Evolutionary conservation across 2,888 invertebrate genomes (phyloP).

Genomic region (Dysmachus trigonus): DNA sequence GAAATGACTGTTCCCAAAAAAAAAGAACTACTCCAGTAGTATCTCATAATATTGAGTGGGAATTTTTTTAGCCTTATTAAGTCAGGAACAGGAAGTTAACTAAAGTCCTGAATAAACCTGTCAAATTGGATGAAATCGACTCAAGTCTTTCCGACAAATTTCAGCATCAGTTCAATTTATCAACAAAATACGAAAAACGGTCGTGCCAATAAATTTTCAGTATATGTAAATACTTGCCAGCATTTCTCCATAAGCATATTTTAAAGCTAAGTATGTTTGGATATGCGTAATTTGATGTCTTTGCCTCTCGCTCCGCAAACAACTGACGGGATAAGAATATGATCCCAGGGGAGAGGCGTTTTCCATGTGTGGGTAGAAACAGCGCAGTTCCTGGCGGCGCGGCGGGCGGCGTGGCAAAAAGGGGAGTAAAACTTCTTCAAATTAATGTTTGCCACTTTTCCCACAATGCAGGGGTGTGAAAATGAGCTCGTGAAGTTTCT

Average conservation of each 20-base stretch:
- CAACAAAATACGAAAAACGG: neutral
- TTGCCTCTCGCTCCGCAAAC: neutral
- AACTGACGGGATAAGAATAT: neutral
- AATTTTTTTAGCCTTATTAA: neutral
- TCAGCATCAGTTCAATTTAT: neutral
- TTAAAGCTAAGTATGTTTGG: neutral
- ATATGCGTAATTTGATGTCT: neutral
- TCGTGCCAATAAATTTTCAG: neutral
- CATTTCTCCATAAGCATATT: neutral
- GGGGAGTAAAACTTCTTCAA: neutral
- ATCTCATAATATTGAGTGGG: neutral
- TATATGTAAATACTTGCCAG: neutral
- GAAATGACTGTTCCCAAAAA: too few species aligned
- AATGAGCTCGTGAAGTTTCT: neutral
- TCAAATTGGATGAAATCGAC: neutral
- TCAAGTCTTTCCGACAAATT: neutral
- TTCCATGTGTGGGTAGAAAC: neutral
- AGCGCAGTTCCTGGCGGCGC: neutral
- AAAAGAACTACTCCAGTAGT: neutral
- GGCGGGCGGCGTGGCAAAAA: neutral
- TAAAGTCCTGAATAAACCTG: neutral
- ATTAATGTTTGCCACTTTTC: neutral
- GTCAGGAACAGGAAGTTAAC: neutral
- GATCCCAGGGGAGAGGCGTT: neutral
- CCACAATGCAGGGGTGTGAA: neutral